Evolutionary conservation across 2,888 invertebrate genomes (phyloP).

Genomic region (Cephus runcator): DNA sequence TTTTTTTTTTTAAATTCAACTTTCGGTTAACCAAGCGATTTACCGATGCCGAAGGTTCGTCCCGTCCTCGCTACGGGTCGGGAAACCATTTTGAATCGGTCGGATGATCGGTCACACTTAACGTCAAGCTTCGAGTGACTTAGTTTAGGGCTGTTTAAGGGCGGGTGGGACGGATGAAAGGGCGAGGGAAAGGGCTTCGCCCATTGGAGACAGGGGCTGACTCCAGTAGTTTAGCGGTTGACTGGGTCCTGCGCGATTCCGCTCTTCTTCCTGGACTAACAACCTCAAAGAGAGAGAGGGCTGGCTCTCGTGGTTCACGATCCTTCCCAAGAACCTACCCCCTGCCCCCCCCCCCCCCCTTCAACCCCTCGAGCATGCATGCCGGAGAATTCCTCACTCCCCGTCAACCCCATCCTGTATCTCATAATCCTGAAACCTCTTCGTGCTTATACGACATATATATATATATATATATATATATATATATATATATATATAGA

Average conservation of each 20-base stretch:
- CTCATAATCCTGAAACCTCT: conserved; percentile 17
- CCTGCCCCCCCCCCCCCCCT: background rate
- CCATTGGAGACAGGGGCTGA: conserved; percentile 32
- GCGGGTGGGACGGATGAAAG: conserved; percentile 46
- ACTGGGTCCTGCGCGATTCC: conserved; percentile 9
- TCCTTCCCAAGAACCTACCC: background rate
- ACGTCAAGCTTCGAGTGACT: conserved; percentile 56
- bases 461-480: background rate
- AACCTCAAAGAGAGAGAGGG: conserved; percentile 35
- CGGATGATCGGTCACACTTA: conserved; percentile 59
- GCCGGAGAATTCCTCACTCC: conserved; percentile 1
- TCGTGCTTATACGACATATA: conserved; percentile 19
- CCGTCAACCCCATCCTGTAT: conserved; percentile 11
- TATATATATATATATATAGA: conserved; percentile 1
- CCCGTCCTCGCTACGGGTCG: background rate
- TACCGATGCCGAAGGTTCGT: background rate
- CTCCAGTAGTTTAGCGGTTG: conserved; percentile 20
- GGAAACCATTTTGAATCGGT: conserved; percentile 47
- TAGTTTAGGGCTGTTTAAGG: conserved; percentile 57
- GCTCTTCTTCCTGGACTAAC: conserved; percentile 28
- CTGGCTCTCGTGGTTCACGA: conserved; percentile 23
- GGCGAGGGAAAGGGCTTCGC: conserved; percentile 32
- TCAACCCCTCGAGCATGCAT: background rate
- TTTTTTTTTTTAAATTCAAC: background rate
- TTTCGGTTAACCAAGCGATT: background rate